Percentiles rank a stretch among this genome's conserved stretches.
These are phyloP conservation scores for Numenius phaeopus DNA, from an alignment of 2,797 vertebrate genomes.

Conservation along the genomic window DNA sequence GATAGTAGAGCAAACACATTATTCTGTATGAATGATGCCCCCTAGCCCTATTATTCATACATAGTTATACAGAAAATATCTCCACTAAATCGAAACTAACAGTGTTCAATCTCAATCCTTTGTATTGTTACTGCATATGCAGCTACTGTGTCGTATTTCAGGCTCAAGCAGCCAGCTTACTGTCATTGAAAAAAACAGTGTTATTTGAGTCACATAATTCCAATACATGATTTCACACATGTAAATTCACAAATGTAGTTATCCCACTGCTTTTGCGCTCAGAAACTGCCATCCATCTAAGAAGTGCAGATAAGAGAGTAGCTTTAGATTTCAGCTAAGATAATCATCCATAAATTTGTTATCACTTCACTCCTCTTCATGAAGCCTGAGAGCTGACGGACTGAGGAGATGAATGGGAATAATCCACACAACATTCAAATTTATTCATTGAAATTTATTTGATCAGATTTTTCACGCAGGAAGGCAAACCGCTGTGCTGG, in stretches of 20 bases:
- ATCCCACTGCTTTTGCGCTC: background rate
- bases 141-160: background rate
- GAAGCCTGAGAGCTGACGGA: background rate
- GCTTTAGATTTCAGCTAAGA: conserved; percentile 54
- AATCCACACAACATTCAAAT: background rate
- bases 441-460: background rate
- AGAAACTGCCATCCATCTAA: background rate
- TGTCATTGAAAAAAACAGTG: background rate
- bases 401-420: background rate
- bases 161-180: background rate
- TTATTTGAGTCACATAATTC: background rate
- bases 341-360: conserved; percentile 30
- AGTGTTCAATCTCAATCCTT: background rate
- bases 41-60: background rate
- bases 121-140: background rate
- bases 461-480: background rate
- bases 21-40: background rate
- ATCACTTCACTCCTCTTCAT: conserved; percentile 4
- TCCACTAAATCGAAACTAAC: background rate
- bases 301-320: background rate
- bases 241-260: background rate
- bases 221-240: background rate
- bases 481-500: background rate
- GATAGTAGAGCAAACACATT: background rate
- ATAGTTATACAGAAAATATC: background rate